Percentiles rank a stretch among this genome's conserved stretches.
Evolutionary conservation across 1,140 invertebrate species (phyloP).

Genomic region (Oncopodura yosiiana): DNA sequence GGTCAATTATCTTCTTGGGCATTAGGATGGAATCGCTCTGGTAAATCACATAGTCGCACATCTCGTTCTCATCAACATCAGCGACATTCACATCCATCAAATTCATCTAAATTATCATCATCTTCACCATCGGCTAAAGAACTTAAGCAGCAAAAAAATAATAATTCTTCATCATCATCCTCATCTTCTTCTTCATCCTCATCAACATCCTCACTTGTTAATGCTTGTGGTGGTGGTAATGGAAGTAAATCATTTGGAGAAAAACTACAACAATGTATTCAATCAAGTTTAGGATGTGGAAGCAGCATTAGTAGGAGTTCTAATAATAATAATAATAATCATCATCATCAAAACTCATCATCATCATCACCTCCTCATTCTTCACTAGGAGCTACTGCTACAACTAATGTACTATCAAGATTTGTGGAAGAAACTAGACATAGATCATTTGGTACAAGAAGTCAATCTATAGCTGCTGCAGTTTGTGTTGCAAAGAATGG

Average conservation of each 20-base stretch:
- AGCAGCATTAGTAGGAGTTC: too few species aligned
- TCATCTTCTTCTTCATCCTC: slow-evolving; percentile 15
- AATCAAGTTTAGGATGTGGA: too few species aligned
- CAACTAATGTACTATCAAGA: too few species aligned
- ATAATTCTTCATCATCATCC: slow-evolving; percentile 15
- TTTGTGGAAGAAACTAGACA: too few species aligned
- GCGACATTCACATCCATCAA: slow-evolving; percentile 23
- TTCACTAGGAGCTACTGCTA: too few species aligned
- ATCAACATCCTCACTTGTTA: slow-evolving; percentile 12
- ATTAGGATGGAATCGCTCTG: slow-evolving; percentile 17
- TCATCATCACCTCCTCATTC: too few species aligned
- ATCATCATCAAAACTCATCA: too few species aligned
- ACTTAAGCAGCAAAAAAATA: slow-evolving; percentile 16
- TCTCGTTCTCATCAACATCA: slow-evolving; percentile 14
- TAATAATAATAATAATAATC: too few species aligned
- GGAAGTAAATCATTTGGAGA: slow-evolving; percentile 1
- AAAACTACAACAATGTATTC: too few species aligned
- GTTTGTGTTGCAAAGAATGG: too few species aligned
- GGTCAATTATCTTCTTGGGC: slow-evolving; percentile 22
- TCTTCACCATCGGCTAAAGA: not conserved
- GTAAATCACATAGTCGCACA: slow-evolving; percentile 26
- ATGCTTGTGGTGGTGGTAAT: not conserved
- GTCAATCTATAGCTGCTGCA: too few species aligned
- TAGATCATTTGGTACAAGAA: too few species aligned
- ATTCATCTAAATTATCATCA: slow-evolving; percentile 9